Evolutionary conservation across 2,797 vertebrate genomes (phyloP), one percentile per base, ranked within the genome.

Genomic region (Vespertilio murinus): DNA sequence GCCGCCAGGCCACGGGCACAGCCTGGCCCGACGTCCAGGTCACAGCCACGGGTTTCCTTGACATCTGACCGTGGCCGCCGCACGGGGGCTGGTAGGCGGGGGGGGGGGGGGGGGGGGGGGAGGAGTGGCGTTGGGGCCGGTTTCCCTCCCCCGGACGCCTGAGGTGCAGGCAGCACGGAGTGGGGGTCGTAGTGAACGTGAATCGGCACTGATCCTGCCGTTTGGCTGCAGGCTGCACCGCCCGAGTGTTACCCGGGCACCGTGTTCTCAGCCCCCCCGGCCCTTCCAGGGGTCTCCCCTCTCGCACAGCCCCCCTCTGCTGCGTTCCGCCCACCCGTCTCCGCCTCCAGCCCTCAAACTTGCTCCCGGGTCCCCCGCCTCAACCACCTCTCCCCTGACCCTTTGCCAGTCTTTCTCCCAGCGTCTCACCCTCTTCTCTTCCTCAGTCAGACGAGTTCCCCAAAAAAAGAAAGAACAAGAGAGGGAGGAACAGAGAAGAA

Each of bases 1-100:
- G 82, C 77, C 40, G 94, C 95, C 96, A 96, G 93, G 73, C 95
- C 80, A 40, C 73, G 90, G 75, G 69, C 84, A 33, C 82, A 77
- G 65, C 89, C 86, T 40, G 69, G 59, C 75, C 91, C 5, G 10
- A 73, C 87, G 84, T 75, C 67, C 75, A 59, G 80, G 54, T 77
- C 70, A 83, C 89, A 89, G 47, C 38, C 49, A 35, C 81, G 82
- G 47, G 88, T 89, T 88, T 96, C 89, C 65, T 90, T 96, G 87
- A 95, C 87, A 40, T 90, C 88, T 90, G 83, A 94, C 81, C 77
- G 20, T 17, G 59, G 90, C 79, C 33, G 22, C 80, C 4, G 6
- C 14, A 67, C 56, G 85, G 25, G 79, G 70, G n/a, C n/a, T n/a
- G n/a, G n/a, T n/a, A n/a, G n/a, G n/a, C n/a, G n/a, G n/a, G n/a